phyloP scores from a whole-genome alignment of 92 coral and sea anemone genomes.

The Umimayanthus chanpuru region DNA sequence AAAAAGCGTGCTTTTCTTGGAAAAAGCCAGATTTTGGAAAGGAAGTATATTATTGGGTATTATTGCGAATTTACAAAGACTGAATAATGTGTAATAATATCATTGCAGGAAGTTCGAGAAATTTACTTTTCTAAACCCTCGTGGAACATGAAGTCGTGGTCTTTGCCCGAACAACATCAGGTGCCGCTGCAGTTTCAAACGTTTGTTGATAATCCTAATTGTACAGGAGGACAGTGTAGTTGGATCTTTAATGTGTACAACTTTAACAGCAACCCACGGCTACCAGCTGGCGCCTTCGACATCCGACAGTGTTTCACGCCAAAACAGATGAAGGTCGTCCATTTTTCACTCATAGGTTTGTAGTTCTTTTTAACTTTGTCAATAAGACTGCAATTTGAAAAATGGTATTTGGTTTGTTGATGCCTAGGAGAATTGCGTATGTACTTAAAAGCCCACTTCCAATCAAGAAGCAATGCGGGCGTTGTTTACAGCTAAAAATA shows the following conservation, averaged over 20 bases:
- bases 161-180: conserved; percentile 55
- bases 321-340: conserved; percentile 7
- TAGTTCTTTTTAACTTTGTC: neutral
- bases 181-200: conserved; percentile 58
- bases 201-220: neutral
- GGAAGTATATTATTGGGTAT: too few species aligned
- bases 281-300: conserved; percentile 58
- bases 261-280: conserved; percentile 64
- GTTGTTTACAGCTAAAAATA: too few species aligned
- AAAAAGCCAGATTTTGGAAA: too few species aligned
- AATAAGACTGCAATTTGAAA: too few species aligned
- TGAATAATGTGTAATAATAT: neutral
- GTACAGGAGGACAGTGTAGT: neutral
- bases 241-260: conserved; percentile 46
- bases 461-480: too few species aligned
- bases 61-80: neutral
- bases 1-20: too few species aligned
- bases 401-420: too few species aligned
- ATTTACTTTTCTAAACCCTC: conserved; percentile 68
- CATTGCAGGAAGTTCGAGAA: conserved; percentile 49
- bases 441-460: too few species aligned
- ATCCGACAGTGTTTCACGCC: conserved; percentile 65
- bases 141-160: conserved; percentile 68
- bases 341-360: conserved; percentile 38
- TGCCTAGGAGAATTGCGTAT: too few species aligned